phyloP scores from a whole-genome alignment of 1,140 invertebrate species.

The Pseudobourletiella spinata region DNA sequence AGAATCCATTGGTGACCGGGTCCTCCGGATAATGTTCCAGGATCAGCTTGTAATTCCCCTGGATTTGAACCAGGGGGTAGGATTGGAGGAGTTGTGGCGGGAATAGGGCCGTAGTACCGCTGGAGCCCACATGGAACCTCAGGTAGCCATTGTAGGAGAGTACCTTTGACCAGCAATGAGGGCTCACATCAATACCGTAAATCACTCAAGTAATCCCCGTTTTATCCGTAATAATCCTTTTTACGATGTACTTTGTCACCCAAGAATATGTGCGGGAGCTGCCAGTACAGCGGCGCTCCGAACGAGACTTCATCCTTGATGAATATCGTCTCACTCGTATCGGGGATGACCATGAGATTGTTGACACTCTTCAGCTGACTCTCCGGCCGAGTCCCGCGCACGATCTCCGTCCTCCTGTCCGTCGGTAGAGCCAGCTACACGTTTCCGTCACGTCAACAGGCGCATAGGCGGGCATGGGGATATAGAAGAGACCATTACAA shows the following conservation, averaged over 20 bases:
- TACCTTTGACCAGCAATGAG: too few species aligned
- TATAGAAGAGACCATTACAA: too few species aligned
- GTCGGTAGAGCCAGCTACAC: slow-evolving; percentile 45
- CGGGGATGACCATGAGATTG: slow-evolving; percentile 57
- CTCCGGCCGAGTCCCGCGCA: slow-evolving; percentile 32
- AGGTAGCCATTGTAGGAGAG: slow-evolving; percentile 86
- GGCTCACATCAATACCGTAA: too few species aligned
- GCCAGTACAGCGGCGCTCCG: slow-evolving; percentile 75
- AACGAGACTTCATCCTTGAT: slow-evolving; percentile 56
- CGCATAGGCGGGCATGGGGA: too few species aligned
- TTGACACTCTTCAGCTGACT: slow-evolving; percentile 48
- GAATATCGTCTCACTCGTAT: slow-evolving; percentile 52
- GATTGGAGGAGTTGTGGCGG: slow-evolving; percentile 51
- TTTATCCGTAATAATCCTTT: too few species aligned
- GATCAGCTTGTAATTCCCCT: slow-evolving; percentile 64
- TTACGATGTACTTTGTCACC: slow-evolving; percentile 72
- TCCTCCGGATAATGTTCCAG: slow-evolving; percentile 60
- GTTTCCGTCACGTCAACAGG: too few species aligned
- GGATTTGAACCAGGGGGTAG: slow-evolving; percentile 73
- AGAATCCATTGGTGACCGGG: slow-evolving; percentile 43
- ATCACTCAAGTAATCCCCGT: too few species aligned
- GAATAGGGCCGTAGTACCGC: slow-evolving; percentile 47
- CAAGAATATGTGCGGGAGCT: slow-evolving; percentile 67
- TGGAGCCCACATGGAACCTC: slow-evolving; percentile 63
- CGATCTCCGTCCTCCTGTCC: slow-evolving; percentile 24